Conservation (phyloP, 2,797 vertebrate species). For the Dicrostonyx torquatus region DNA sequence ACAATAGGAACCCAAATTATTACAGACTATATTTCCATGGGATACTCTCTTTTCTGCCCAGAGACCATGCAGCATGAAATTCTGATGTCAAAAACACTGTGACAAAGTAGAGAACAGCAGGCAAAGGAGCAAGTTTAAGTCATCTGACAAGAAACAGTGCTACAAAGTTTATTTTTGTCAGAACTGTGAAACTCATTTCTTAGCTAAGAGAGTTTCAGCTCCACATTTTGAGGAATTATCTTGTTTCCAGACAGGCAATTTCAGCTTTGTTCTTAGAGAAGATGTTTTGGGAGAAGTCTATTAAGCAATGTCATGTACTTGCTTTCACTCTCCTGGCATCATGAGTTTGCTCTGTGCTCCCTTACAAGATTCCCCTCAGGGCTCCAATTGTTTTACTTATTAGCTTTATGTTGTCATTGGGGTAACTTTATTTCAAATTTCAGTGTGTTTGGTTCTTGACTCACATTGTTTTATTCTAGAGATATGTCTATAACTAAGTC, state of each 20-base stretch:
- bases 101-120: neutral
- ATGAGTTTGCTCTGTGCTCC: neutral
- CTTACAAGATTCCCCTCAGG: conserved; percentile 57
- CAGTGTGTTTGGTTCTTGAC: neutral
- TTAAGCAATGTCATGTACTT: conserved; percentile 66
- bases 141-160: conserved; percentile 21
- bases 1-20: neutral
- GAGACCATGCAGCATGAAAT: neutral
- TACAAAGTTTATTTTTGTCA: conserved; percentile 34
- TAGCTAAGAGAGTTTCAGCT: neutral
- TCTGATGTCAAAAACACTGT: neutral
- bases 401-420: conserved; percentile 42
- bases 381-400: conserved; percentile 64
- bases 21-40: neutral
- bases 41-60: neutral
- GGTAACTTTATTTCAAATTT: conserved; percentile 35
- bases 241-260: conserved; percentile 15
- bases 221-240: conserved; percentile 32
- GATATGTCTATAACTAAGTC: neutral
- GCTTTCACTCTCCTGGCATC: neutral
- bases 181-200: conserved; percentile 55
- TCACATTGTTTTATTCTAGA: conserved; percentile 23
- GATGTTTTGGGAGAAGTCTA: conserved; percentile 48
- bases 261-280: conserved; percentile 9
- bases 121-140: conserved; percentile 22